Base-by-base conservation (phyloP, 2,888 invertebrate genomes). In the Dryococelus australis region DNA sequence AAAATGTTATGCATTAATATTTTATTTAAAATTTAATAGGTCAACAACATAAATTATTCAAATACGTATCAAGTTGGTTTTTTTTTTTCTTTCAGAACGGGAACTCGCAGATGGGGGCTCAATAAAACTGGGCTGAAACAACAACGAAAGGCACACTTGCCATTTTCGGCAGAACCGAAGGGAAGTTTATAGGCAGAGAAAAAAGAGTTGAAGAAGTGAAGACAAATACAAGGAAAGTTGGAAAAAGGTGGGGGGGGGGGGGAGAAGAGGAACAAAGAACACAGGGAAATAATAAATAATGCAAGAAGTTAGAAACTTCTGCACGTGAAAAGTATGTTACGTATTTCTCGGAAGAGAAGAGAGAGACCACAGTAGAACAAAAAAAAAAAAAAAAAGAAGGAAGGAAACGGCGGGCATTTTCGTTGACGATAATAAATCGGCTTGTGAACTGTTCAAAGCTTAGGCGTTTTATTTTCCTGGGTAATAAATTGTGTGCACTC, bases 261-360 rank as follows among this genome's bases (percentile, higher is more conserved):
- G n/a, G 4, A 65, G 65, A 65, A 83, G 35, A 28, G 43, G n/a
- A 35, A 83, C 20, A 83, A 35, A 24, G 83, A 83, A 83, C 83
- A 83, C 83, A 83, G 3, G 83, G 35, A 83, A 83, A 83, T 83
- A n/a, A 83, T 83, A 43, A 83, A 83, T 83, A 83, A 83, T 83
- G 83, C 43, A 83, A 80, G 83, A 83, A 83, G 83, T 83, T 83
- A 43, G 83, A 83, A 83, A 83, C 65, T 65, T 65, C 65, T 65
- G 65, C 65, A 65, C 65, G 65, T 65, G 65, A 65, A 65, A 65
- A 65, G 65, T 65, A 8, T 65, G 65, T 65, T 65, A n/a, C 65
- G 65, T 65, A 65, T 65, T 65, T 65, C n/a, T 65, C 65, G 65
- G 65, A 65, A 10, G 65, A 65, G 65, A 24, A 65, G 65, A 65